Evolutionary conservation across 1,140 invertebrate genomes (phyloP).

Genomic region (Macrotrachela quadricornifera): DNA sequence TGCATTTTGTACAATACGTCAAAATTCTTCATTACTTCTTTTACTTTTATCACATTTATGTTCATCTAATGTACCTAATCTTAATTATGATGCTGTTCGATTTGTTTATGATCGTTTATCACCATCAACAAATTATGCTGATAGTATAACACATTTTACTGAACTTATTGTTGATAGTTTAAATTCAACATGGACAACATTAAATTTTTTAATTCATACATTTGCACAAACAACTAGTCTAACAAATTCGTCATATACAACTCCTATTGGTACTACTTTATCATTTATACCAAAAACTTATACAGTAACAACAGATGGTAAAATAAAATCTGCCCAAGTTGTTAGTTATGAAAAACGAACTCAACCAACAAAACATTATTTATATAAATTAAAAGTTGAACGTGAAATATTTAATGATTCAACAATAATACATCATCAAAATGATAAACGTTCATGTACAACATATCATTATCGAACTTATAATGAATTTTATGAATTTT

Average conservation of each 20-base stretch:
- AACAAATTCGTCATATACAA: not conserved
- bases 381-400: not conserved
- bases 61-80: not conserved
- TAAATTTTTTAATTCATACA: constrained; percentile 94
- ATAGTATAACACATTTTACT: not conserved
- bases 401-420: not conserved
- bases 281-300: not conserved
- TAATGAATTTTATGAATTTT: constrained; percentile 8
- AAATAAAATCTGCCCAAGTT: not conserved
- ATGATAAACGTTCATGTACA: not conserved
- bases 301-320: not conserved
- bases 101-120: constrained; percentile 4
- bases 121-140: not conserved
- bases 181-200: constrained; percentile 59
- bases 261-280: not conserved
- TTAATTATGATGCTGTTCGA: constrained; percentile 1
- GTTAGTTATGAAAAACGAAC: not conserved
- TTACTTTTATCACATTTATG: not conserved
- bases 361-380: not conserved
- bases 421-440: not conserved
- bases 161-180: constrained; percentile 31
- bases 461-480: constrained; percentile 1
- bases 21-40: constrained; percentile 38
- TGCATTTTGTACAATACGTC: constrained; percentile 84
- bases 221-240: constrained; percentile 45